Evolutionary conservation across 2,888 invertebrate genomes (phyloP), one percentile per base, ranked within the genome.

Genomic region (Drosophila formosana): DNA sequence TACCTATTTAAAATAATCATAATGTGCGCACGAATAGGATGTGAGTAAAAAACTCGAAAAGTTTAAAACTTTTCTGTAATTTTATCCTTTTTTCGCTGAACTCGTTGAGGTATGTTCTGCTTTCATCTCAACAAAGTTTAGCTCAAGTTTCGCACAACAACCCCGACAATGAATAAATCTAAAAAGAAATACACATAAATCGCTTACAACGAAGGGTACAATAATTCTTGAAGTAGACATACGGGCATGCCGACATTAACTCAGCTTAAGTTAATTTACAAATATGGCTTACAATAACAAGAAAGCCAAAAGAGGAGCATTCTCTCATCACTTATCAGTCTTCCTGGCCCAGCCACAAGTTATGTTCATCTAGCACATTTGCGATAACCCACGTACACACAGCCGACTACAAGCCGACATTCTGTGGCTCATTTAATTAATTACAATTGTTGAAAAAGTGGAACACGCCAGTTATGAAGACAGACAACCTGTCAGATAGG

Each of bases 351-450:
- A 41, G 13, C 39, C 13, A 18, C 39, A 41, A 18, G 39, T n/a
- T 45, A n/a, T 43, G 60, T 43, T 50, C 55, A 25, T 41, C 43
- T 34, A 57, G 30, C 30, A 46, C 4, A 55, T 43, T 55, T 41
- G 13, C 13, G 28, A 28, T n/a, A 37, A 41, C 52, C 26, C 28
- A 53, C 18, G 41, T 7, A 50, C 28, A 47, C 28, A 41, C 55
- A 26, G 5, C 26, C 30, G 7, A 30, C 30, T 6, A 6, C 8
- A 8, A 8, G n/a, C 43, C 26, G 1, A 11, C 4, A 9, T 4
- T 46, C 49, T 62, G 66, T 13, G 62, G 49, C 46, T 64, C 51
- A 76, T 81, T 67, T 64, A 69, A 82, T 82, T 78, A 78, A 78
- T 81, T 74, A 68, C 74, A 64, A 73, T 55, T 67, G 70, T 64